Evolutionary conservation across 1,140 invertebrate species (phyloP).

Genomic region (Macrostomum lignano): DNA sequence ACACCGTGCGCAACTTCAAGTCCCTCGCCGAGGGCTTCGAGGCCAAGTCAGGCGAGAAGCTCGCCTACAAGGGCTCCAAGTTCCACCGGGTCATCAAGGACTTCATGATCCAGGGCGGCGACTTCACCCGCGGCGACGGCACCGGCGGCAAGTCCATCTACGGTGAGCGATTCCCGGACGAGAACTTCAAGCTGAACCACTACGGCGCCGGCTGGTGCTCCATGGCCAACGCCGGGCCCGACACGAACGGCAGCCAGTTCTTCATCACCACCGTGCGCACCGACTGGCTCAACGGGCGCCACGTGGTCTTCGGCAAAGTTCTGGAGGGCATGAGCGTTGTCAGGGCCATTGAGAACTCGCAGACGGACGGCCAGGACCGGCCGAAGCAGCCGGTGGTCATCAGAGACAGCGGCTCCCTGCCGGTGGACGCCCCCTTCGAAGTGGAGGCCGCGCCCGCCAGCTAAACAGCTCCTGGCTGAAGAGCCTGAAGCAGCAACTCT

Average conservation of each 20-base stretch:
- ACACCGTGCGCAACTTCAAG: slow-evolving; percentile 79
- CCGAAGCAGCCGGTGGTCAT: no score
- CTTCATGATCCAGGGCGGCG: slow-evolving; percentile 90
- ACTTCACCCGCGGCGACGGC: slow-evolving; percentile 91
- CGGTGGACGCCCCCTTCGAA: no score
- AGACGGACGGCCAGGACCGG: no score
- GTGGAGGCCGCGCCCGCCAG: no score
- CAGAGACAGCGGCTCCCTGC: no score
- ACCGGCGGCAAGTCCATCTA: slow-evolving; percentile 92
- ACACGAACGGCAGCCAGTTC: slow-evolving; percentile 97
- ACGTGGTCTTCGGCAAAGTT: slow-evolving; percentile 98
- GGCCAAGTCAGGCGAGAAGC: slow-evolving; percentile 62
- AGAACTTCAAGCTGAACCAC: slow-evolving; percentile 82
- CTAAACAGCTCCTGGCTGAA: no score
- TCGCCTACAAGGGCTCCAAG: slow-evolving; percentile 57
- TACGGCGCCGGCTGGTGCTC: slow-evolving; percentile 72
- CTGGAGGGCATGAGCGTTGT: no score
- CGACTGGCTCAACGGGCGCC: slow-evolving; percentile 81
- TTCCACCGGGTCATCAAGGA: slow-evolving; percentile 95
- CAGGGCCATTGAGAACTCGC: no score
- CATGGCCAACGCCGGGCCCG: slow-evolving; percentile 90
- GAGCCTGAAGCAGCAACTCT: no score
- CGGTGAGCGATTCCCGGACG: slow-evolving; percentile 70
- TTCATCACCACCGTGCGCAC: slow-evolving; percentile 36
- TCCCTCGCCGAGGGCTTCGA: slow-evolving; percentile 10